Evolutionary conservation across 1,140 invertebrate species (phyloP), one percentile per base, ranked within the genome.

Genomic region (Diorhabda sublineata): DNA sequence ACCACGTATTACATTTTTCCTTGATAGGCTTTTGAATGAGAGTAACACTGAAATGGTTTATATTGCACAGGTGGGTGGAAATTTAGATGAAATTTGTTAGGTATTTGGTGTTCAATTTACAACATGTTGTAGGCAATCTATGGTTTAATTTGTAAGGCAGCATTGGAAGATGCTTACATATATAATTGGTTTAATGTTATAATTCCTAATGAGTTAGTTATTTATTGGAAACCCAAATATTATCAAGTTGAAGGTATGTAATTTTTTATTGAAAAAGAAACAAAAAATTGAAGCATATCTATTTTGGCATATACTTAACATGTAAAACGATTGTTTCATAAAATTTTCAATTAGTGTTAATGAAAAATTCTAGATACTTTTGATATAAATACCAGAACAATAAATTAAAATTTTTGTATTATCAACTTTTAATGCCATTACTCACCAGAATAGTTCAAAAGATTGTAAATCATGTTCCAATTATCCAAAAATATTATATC

Each of bases 31-130:
- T 8, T 45, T 68, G 58, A 44, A 69, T 45, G 60, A 75, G 6
- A 9, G 67, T 6, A 61, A 77, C 47, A 42, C 64, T 11, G 63
- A 67, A 42, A 64, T 77, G 41, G 73, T 58, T 6, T 71, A 73
- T 66, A 56, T 72, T 9, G 64, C 75, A 67, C 67, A 77, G 74
- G 77, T 79, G 70, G 66, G 69, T 71, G 58, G 42, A 52, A 42
- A 4, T 52, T 52, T 52, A 9, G 5, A 52, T 52, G 47, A 5
- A 42, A 73, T 47, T 59, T 3, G n/a, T 64, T 67, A 42, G 59
- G 58, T 42, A 42, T 26, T 26, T 26, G 26, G 26, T 26, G 26
- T 26, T 26, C 26, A 26, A 26, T 26, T 26, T 59, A 59, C 3
- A 42, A 3, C 58, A 8, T 8, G 68, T 71, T 69, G 68, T 64